These are phyloP conservation scores for Agraylea sexmaculata DNA, from an alignment of 1,140 invertebrate species.

Conservation along the genomic window DNA sequence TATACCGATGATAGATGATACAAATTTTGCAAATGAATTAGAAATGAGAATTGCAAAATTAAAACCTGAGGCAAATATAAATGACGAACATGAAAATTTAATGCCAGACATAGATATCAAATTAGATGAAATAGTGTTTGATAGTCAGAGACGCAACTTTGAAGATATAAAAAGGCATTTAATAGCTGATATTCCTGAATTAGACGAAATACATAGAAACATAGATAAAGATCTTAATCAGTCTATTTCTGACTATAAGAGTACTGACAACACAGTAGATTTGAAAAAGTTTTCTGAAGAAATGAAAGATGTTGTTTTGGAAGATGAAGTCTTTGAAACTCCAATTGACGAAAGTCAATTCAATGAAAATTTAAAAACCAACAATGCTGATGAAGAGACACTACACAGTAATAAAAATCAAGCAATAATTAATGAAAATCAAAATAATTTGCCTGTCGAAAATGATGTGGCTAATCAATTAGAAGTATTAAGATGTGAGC, in stretches of 20 bases:
- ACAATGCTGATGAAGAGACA: no score
- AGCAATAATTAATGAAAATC: no score
- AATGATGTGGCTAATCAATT: no score
- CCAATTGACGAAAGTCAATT: slow-evolving; percentile 5
- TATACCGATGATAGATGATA: slow-evolving; percentile 41
- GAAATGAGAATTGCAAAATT: slow-evolving; percentile 36
- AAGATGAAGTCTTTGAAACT: slow-evolving; percentile 22
- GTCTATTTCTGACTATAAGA: slow-evolving; percentile 20
- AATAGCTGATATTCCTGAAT: slow-evolving; percentile 38
- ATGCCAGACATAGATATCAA: no score
- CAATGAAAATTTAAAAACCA: slow-evolving; percentile 4
- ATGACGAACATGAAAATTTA: slow-evolving; percentile 14
- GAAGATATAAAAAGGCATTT: slow-evolving; percentile 39
- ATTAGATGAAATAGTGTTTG: slow-evolving; percentile 10
- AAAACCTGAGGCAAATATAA: slow-evolving; percentile 27
- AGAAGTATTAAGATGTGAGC: slow-evolving; percentile 43
- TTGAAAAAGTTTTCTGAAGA: slow-evolving; percentile 30
- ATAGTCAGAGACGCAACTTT: slow-evolving; percentile 25
- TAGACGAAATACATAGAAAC: slow-evolving; percentile 38
- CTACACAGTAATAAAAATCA: no score
- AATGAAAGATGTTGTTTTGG: slow-evolving; percentile 26
- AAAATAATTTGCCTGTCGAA: no score
- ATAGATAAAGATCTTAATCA: slow-evolving; percentile 21
- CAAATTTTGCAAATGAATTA: slow-evolving; percentile 33
- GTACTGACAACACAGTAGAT: slow-evolving; percentile 29